phyloP scores from a whole-genome alignment of 1,140 invertebrate species.

The Drosophila ercepeae region DNA sequence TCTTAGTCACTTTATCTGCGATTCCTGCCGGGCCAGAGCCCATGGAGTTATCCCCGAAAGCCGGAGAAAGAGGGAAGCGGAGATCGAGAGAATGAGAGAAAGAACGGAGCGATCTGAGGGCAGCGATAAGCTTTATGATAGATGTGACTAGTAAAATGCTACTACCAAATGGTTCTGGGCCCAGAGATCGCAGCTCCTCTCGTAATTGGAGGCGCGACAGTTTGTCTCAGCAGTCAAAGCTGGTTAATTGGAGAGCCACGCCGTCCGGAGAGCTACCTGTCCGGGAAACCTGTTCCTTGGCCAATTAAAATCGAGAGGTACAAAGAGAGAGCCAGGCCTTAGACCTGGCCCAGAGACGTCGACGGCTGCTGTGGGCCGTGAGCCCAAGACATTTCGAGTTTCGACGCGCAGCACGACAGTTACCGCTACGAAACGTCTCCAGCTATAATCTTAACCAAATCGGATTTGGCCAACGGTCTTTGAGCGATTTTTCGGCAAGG shows the following conservation, averaged over 20 bases:
- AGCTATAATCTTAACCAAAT: not conserved
- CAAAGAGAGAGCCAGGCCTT: slow-evolving; percentile 30
- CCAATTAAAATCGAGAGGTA: slow-evolving; percentile 68
- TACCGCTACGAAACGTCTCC: slow-evolving; percentile 20
- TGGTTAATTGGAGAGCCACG: slow-evolving; percentile 60
- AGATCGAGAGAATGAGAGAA: slow-evolving; percentile 12
- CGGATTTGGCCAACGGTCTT: slow-evolving; percentile 30
- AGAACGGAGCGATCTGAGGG: slow-evolving; percentile 25
- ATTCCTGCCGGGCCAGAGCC: slow-evolving; percentile 6
- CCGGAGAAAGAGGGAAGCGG: slow-evolving; percentile 11
- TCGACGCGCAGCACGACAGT: slow-evolving; percentile 78
- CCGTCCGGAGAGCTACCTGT: slow-evolving; percentile 8
- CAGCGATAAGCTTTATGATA: slow-evolving; percentile 76
- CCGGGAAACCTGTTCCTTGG: slow-evolving; percentile 63
- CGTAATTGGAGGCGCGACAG: slow-evolving; percentile 54
- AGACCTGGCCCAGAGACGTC: slow-evolving; percentile 51
- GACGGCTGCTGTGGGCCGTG: slow-evolving; percentile 48
- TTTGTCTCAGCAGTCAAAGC: slow-evolving; percentile 53
- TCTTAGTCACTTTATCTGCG: slow-evolving; percentile 66
- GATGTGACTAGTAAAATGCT: slow-evolving; percentile 81
- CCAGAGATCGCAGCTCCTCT: slow-evolving; percentile 40
- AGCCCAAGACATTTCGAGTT: slow-evolving; percentile 70
- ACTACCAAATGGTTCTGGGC: slow-evolving; percentile 75
- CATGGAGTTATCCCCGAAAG: not conserved
- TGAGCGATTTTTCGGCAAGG: slow-evolving; percentile 31